A percentile compares a stretch with the other conserved stretches of the same genome.
These are phyloP conservation scores for Toxostoma redivivum DNA, from an alignment of 2,113 vertebrate species.

Conservation along the genomic window DNA sequence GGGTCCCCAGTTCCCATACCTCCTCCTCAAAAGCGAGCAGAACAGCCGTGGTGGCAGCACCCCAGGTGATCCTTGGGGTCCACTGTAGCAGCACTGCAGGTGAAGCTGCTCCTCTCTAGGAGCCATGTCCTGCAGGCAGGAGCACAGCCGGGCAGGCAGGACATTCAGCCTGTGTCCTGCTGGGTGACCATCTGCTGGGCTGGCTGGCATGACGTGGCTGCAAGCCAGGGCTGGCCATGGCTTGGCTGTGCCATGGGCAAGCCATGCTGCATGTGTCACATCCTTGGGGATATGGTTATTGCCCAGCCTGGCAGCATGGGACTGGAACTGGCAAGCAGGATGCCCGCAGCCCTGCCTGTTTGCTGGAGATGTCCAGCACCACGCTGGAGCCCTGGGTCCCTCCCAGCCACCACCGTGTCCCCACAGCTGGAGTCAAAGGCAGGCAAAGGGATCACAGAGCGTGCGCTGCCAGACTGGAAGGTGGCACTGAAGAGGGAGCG, in stretches of 20 bases:
- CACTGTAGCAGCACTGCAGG: not conserved
- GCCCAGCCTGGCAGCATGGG: not conserved
- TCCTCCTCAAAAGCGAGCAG: not conserved
- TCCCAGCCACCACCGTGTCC: not conserved
- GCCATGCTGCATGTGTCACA: rapidly evolving
- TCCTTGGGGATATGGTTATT: not conserved
- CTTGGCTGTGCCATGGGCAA: not conserved
- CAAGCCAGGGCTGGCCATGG: not conserved
- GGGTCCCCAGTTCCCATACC: not conserved
- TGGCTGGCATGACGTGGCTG: not conserved
- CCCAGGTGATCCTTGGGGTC: not conserved
- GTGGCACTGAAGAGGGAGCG: constrained; percentile 86
- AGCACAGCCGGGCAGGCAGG: not conserved
- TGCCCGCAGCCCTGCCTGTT: not conserved
- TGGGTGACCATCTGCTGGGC: not conserved
- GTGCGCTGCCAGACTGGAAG: constrained; percentile 85
- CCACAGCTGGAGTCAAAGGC: constrained; percentile 86
- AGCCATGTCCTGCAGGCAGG: not conserved
- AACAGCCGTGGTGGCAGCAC: not conserved
- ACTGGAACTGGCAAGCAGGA: not conserved
- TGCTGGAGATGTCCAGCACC: not conserved
- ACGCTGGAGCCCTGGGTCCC: rapidly evolving
- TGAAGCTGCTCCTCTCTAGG: not conserved
- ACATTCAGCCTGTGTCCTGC: not conserved
- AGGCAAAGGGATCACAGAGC: constrained; percentile 77